These are phyloP conservation scores for Lampris incognitus DNA, from an alignment of 2,113 vertebrate species.

Conservation along the genomic window DNA sequence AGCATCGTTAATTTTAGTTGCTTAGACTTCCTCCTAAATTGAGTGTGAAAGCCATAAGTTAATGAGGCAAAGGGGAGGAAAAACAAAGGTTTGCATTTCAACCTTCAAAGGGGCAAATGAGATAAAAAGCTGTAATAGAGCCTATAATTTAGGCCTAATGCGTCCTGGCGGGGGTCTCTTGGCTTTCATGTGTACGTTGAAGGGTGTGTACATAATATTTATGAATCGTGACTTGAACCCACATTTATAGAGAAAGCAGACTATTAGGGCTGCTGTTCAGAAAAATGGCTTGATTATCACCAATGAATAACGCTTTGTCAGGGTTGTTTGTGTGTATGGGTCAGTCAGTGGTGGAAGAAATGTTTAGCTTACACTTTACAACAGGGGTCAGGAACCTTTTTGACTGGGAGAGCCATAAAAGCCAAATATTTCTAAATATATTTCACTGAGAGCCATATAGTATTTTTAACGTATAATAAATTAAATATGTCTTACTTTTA, in stretches of 20 bases:
- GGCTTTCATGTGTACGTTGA: slow-evolving; percentile 65
- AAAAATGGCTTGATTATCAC: slow-evolving; percentile 48
- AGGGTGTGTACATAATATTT: slow-evolving; percentile 71
- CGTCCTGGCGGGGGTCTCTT: slow-evolving; percentile 52
- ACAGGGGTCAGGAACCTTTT: too few relatives aligned
- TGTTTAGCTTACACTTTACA: too few relatives aligned
- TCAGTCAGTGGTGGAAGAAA: too few relatives aligned
- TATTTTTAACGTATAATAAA: too few relatives aligned
- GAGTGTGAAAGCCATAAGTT: slow-evolving; percentile 9
- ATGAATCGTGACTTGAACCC: slow-evolving; percentile 73
- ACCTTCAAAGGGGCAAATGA: slow-evolving; percentile 49
- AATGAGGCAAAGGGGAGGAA: slow-evolving; percentile 1
- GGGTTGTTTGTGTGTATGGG: slow-evolving; percentile 40
- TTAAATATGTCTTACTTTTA: too few relatives aligned
- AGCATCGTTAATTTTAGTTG: not conserved
- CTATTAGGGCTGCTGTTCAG: slow-evolving; percentile 71
- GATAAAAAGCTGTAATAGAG: slow-evolving; percentile 70
- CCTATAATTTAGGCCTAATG: slow-evolving; percentile 75
- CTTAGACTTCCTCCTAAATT: slow-evolving; percentile 24
- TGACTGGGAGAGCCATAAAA: too few relatives aligned
- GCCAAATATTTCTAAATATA: too few relatives aligned
- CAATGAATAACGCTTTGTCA: slow-evolving; percentile 47
- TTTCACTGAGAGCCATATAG: too few relatives aligned
- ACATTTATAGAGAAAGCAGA: slow-evolving; percentile 76
- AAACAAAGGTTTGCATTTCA: slow-evolving; percentile 41